A percentile compares a stretch with the other conserved stretches of the same genome.
Evolutionary conservation across 2,113 vertebrate species (phyloP).

Genomic region (Oxyura jamaicensis): DNA sequence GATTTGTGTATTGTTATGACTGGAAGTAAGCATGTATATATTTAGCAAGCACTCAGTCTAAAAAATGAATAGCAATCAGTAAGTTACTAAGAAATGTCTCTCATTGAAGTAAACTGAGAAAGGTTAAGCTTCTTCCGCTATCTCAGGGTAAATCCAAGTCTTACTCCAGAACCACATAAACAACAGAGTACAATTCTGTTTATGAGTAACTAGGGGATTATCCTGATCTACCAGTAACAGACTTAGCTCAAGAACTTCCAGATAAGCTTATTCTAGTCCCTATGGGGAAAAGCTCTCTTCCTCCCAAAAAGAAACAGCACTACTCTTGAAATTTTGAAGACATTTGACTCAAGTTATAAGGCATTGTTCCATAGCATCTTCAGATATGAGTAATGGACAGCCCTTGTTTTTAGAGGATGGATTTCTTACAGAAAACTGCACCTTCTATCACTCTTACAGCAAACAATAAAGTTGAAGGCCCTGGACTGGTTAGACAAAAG

Average conservation of each 20-base stretch:
- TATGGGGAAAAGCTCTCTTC: fast-evolving
- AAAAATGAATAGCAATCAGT: not conserved
- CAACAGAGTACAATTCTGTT: not conserved
- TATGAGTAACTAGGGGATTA: not conserved
- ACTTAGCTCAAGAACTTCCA: not conserved
- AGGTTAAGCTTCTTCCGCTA: not conserved
- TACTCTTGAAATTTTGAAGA: not conserved
- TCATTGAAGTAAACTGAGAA: not conserved
- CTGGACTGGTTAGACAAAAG: not conserved
- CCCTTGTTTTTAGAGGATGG: fast-evolving
- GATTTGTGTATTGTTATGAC: slow-evolving; percentile 35
- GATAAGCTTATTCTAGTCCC: not conserved
- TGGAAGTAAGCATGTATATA: slow-evolving; percentile 22
- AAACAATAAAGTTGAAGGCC: not conserved
- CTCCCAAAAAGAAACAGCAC: not conserved
- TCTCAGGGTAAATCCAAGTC: not conserved
- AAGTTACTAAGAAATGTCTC: not conserved
- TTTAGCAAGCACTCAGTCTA: not conserved
- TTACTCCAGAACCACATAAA: not conserved
- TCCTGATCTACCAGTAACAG: not conserved
- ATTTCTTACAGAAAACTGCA: not conserved
- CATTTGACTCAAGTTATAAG: not conserved
- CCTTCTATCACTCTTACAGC: not conserved
- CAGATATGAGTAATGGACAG: not conserved
- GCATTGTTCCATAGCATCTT: not conserved